These are phyloP conservation scores for Alosa alosa DNA, from an alignment of 2,113 vertebrate genomes.

Conservation along the genomic window DNA sequence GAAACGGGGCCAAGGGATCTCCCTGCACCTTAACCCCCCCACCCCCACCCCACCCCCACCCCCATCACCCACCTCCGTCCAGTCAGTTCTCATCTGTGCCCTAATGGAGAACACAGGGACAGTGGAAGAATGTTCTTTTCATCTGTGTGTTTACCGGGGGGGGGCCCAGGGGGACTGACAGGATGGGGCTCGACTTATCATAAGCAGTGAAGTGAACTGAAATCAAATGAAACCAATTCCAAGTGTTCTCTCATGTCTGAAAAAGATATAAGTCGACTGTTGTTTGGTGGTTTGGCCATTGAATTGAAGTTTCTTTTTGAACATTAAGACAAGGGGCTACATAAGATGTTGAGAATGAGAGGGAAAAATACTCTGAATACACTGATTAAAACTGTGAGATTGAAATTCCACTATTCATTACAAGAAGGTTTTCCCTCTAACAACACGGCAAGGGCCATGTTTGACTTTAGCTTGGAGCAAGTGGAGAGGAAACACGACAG, in stretches of 20 bases:
- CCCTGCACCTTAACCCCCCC: not conserved
- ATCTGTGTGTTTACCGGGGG: not conserved
- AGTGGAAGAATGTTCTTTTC: not conserved
- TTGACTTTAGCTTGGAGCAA: not conserved
- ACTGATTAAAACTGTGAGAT: not conserved
- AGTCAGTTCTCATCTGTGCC: not conserved
- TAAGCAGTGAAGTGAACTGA: conserved; percentile 21
- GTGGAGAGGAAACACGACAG: not conserved
- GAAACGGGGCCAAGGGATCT: not conserved
- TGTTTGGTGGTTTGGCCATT: conserved; percentile 26
- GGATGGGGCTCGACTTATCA: not conserved
- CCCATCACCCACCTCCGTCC: not conserved
- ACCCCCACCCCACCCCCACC: no score
- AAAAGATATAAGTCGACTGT: conserved; percentile 33
- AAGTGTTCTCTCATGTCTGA: conserved; percentile 32
- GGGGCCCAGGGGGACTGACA: not conserved
- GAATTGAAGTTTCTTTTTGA: not conserved
- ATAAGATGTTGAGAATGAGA: not conserved
- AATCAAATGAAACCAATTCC: conserved; percentile 22
- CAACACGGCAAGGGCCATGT: not conserved
- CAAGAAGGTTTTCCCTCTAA: not conserved
- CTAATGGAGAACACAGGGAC: not conserved
- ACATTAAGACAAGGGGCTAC: conserved; percentile 34
- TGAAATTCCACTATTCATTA: not conserved
- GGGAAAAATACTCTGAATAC: not conserved